Evolutionary conservation across 2,888 invertebrate species (phyloP).

Genomic region (Athetis lepigone): DNA sequence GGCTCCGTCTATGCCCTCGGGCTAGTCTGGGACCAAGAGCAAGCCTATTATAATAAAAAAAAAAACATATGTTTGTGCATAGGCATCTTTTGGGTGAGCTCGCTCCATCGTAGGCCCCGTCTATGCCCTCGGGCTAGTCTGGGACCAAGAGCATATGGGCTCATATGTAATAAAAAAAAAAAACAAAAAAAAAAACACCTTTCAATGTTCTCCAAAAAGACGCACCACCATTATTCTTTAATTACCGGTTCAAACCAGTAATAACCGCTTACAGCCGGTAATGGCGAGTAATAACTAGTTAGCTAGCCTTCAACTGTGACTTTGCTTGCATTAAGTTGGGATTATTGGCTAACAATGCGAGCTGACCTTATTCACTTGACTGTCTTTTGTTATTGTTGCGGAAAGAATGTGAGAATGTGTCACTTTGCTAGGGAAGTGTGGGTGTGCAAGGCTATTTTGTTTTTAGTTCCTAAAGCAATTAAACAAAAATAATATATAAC

Average conservation of each 20-base stretch:
- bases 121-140: no score
- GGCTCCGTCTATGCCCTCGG: no score
- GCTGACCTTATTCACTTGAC: constrained; percentile 41
- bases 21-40: no score
- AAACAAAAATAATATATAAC: no score
- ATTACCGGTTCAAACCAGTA: constrained; percentile 28
- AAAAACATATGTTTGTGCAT: no score
- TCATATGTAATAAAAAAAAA: no score
- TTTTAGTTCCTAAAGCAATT: background rate
- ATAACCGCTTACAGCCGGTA: constrained; percentile 31
- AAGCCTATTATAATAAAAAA: no score
- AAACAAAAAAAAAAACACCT: no score
- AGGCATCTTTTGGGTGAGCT: no score
- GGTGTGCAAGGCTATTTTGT: background rate
- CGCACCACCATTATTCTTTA: constrained; percentile 20
- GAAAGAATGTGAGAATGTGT: constrained; percentile 36
- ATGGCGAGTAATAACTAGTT: constrained; percentile 35
- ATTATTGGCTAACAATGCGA: constrained; percentile 47
- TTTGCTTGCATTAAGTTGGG: constrained; percentile 35
- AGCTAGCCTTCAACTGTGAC: constrained; percentile 45
- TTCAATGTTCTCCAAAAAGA: background rate
- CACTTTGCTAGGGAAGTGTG: constrained; percentile 16
- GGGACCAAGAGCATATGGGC: no score
- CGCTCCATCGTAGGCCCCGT: no score
- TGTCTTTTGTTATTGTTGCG: constrained; percentile 23